phyloP scores from a whole-genome alignment of 37 sponge, comb jelly and placozoan species.

The Cladorhizidae sp. region DNA sequence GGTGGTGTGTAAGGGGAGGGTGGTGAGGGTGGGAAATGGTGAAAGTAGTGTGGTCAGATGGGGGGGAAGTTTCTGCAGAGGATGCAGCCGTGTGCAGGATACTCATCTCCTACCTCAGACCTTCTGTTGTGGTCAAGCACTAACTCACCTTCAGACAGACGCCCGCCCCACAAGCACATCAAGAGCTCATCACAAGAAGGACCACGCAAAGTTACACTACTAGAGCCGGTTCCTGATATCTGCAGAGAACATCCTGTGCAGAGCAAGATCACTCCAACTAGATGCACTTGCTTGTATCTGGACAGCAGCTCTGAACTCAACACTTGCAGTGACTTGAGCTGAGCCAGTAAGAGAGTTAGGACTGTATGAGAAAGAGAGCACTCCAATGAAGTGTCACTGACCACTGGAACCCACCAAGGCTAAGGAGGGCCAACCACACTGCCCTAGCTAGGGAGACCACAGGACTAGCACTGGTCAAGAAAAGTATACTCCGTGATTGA shows the following conservation, averaged over 20 bases:
- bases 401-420: conserved; percentile 1
- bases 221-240: too few relatives aligned
- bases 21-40: not conserved
- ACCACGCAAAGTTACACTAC: too few relatives aligned
- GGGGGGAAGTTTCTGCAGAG: not conserved
- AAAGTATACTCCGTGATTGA: conserved; percentile 9
- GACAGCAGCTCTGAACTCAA: too few relatives aligned
- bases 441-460: not conserved
- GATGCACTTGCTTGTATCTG: too few relatives aligned
- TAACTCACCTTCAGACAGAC: not conserved
- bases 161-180: not conserved
- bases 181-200: not conserved
- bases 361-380: not conserved
- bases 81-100: not conserved
- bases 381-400: not conserved
- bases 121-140: not conserved
- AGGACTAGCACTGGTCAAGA: not conserved
- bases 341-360: too few relatives aligned
- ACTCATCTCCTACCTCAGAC: not conserved
- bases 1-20: not conserved
- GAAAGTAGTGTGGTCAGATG: not conserved
- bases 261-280: too few relatives aligned
- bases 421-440: conserved; percentile 14
- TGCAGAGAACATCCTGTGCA: too few relatives aligned
- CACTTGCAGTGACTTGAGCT: too few relatives aligned